Conservation (phyloP, 2,888 invertebrate genomes). For the Ophonus ardosiacus region DNA sequence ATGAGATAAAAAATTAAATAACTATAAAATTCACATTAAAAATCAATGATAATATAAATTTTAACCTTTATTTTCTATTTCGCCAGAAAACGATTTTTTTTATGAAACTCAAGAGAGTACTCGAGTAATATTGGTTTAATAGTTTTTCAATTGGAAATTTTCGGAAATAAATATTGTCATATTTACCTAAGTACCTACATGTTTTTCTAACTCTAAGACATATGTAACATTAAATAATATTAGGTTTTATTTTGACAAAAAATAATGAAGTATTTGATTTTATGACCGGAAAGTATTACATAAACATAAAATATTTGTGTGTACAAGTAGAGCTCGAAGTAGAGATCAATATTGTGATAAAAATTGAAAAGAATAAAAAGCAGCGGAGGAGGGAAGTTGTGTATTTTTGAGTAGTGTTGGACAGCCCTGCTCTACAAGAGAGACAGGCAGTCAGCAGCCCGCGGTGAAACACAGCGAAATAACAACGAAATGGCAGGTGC, state of each 20-base stretch:
- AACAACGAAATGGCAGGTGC: conserved; percentile 48
- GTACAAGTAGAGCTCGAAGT: not conserved
- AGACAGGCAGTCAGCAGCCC: conserved; percentile 3
- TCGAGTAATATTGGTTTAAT: too few species aligned
- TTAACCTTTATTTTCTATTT: too few species aligned
- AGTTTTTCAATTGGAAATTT: too few species aligned
- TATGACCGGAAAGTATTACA: not conserved
- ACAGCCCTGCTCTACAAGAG: conserved; percentile 29
- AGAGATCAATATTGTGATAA: conserved; percentile 18
- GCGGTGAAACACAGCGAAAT: conserved; percentile 38
- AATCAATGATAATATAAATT: too few species aligned
- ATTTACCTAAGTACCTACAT: too few species aligned
- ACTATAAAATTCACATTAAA: too few species aligned
- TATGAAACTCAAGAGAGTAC: too few species aligned
- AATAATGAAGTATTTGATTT: conserved; percentile 5
- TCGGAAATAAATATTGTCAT: too few species aligned
- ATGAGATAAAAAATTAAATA: too few species aligned
- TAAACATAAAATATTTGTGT: conserved; percentile 18
- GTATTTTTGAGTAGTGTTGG: conserved; percentile 33
- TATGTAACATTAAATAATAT: too few species aligned
- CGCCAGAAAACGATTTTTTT: too few species aligned
- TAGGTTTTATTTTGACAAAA: not conserved
- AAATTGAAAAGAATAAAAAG: conserved; percentile 14
- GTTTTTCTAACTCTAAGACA: too few species aligned
- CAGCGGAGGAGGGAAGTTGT: not conserved